phyloP scores from a whole-genome alignment of 2,113 vertebrate species.

The Tragelaphus scriptus region DNA sequence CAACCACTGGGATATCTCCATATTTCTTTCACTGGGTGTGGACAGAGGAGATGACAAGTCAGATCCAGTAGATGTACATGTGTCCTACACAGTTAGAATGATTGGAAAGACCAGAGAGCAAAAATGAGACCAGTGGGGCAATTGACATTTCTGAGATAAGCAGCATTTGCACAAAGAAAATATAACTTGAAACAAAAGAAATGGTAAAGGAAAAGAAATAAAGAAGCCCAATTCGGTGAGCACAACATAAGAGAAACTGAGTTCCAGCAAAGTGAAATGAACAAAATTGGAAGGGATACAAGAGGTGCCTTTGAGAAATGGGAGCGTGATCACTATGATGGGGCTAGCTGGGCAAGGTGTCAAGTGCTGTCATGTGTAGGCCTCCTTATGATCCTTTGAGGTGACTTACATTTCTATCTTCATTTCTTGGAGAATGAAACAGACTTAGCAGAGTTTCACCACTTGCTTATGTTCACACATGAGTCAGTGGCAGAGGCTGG shows the following conservation, averaged over 20 bases:
- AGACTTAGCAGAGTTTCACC: not conserved
- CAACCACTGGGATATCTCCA: not conserved
- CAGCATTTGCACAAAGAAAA: not conserved
- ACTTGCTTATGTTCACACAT: constrained; percentile 44
- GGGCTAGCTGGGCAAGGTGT: not conserved
- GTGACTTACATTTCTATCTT: constrained; percentile 31
- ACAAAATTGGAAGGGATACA: not conserved
- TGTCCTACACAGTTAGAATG: not conserved
- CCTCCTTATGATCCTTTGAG: not conserved
- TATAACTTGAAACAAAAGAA: not conserved
- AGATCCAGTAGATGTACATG: not conserved
- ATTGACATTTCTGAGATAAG: not conserved
- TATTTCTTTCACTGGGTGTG: not conserved
- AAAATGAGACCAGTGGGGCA: not conserved
- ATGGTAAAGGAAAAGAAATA: not conserved
- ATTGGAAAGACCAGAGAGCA: not conserved
- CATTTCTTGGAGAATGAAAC: not conserved
- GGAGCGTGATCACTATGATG: not conserved
- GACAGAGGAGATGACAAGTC: not conserved
- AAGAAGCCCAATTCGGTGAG: not conserved
- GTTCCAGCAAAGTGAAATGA: not conserved
- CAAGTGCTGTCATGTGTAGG: not conserved
- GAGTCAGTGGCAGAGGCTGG: constrained; percentile 42
- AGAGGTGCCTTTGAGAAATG: not conserved
- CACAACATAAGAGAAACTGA: not conserved